Percentiles rank a stretch among this genome's conserved stretches.
phyloP scores from a whole-genome alignment of 1,140 invertebrate species.

The Cecropterus lyciades region DNA sequence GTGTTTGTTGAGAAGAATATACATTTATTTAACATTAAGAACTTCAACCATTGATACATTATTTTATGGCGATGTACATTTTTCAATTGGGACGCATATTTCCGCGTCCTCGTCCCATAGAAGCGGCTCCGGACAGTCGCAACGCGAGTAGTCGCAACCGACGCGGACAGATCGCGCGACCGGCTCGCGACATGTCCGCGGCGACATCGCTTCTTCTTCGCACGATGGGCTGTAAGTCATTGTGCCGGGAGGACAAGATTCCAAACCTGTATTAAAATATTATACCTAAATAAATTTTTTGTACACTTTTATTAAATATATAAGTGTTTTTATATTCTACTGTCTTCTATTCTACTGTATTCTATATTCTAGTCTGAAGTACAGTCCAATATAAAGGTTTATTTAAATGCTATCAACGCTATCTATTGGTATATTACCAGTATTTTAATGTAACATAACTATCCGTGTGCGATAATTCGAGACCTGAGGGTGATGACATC shows the following conservation, averaged over 20 bases:
- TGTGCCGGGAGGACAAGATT: slow-evolving; percentile 5
- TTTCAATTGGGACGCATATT: neutral
- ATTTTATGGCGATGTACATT: neutral
- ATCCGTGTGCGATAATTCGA: too few relatives aligned
- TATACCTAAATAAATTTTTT: too few relatives aligned
- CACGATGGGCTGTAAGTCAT: slow-evolving; percentile 5
- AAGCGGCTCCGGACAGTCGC: slow-evolving; percentile 1
- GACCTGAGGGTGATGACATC: too few relatives aligned
- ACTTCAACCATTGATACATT: neutral
- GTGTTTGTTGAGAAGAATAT: too few relatives aligned
- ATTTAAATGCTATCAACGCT: too few relatives aligned
- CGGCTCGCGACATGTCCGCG: neutral
- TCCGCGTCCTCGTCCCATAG: slow-evolving; percentile 4
- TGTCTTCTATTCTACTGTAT: too few relatives aligned
- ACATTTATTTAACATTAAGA: neutral
- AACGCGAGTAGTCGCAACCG: slow-evolving; percentile 17
- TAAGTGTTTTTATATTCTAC: too few relatives aligned
- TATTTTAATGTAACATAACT: too few relatives aligned
- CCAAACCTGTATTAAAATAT: neutral
- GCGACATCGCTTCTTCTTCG: neutral
- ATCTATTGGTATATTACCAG: too few relatives aligned
- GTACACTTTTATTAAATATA: too few relatives aligned
- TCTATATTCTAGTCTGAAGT: too few relatives aligned
- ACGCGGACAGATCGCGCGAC: neutral
- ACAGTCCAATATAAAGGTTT: too few relatives aligned